A percentile compares a stretch with the other conserved stretches of the same genome.
phyloP scores from a whole-genome alignment of 2,888 invertebrate genomes.

The Strigamia maritima region DNA sequence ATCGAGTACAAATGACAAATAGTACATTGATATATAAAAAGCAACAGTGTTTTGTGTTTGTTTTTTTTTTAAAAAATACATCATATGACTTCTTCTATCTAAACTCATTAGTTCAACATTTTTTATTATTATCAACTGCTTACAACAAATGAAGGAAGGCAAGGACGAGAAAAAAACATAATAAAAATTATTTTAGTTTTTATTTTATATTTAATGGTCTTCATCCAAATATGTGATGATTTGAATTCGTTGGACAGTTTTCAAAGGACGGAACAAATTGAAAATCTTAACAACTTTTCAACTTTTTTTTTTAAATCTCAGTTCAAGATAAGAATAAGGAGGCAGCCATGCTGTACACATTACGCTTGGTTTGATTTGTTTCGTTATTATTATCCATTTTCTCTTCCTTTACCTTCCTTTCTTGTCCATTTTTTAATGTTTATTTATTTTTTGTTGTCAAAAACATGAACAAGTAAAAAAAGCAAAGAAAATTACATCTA shows the following conservation, averaged over 20 bases:
- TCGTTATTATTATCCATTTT: background rate
- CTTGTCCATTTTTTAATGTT: background rate
- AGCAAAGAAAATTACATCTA: background rate
- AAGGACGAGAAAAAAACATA: background rate
- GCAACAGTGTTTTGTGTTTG: background rate
- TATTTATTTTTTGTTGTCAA: background rate
- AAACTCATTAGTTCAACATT: background rate
- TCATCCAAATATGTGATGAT: background rate
- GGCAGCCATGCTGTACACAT: background rate
- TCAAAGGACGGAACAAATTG: conserved; percentile 23
- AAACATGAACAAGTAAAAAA: background rate
- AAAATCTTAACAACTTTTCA: background rate
- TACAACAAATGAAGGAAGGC: background rate
- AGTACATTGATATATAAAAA: background rate
- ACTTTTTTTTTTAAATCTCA: background rate
- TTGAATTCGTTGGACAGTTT: background rate
- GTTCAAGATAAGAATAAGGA: background rate
- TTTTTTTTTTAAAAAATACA: background rate
- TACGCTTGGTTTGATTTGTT: background rate
- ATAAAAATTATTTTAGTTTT: too few relatives aligned
- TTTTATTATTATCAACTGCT: background rate
- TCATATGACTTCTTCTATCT: background rate
- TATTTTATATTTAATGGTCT: background rate
- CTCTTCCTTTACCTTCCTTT: background rate
- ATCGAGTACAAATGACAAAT: background rate